phyloP scores from a whole-genome alignment of 2,113 vertebrate species.

The Nothobranchius kuhntae region DNA sequence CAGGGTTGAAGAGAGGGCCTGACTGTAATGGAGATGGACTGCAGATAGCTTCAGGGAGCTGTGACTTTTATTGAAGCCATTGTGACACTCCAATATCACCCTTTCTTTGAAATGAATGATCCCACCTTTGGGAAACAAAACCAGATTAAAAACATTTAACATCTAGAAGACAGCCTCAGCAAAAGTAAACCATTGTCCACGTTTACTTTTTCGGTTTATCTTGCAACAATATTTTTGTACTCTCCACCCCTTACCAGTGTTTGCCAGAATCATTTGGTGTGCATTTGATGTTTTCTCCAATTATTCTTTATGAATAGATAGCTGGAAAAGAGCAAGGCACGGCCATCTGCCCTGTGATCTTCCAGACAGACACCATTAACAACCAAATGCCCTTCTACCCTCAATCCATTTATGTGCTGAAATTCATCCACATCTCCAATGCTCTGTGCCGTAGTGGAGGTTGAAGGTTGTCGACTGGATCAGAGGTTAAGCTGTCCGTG shows the following conservation, averaged over 20 bases:
- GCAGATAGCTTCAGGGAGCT: constrained; percentile 75
- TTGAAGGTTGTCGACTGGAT: constrained; percentile 46
- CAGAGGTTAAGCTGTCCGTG: constrained; percentile 58
- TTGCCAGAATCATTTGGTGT: constrained; percentile 34
- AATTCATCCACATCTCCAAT: constrained; percentile 47
- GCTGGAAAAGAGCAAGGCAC: constrained; percentile 51
- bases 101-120: constrained; percentile 70
- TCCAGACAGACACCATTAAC: constrained; percentile 53
- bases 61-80: constrained; percentile 76
- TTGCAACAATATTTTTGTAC: constrained; percentile 10
- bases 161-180: constrained; percentile 42
- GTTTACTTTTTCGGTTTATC: constrained; percentile 17
- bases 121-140: constrained; percentile 49
- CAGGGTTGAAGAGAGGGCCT: constrained; percentile 67
- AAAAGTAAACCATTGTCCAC: constrained; percentile 29
- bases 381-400: constrained; percentile 56
- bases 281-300: constrained; percentile 16
- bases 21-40: constrained; percentile 78
- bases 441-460: constrained; percentile 19
- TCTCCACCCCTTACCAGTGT: constrained; percentile 14
- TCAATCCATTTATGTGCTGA: constrained; percentile 59
- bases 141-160: constrained; percentile 50
- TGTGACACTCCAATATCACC: constrained; percentile 69
- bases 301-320: constrained; percentile 68
- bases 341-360: constrained; percentile 66